A percentile compares a stretch with the other conserved stretches of the same genome.
phyloP scores from a whole-genome alignment of 1,140 invertebrate genomes.

The Amphibalanus amphitrite region DNA sequence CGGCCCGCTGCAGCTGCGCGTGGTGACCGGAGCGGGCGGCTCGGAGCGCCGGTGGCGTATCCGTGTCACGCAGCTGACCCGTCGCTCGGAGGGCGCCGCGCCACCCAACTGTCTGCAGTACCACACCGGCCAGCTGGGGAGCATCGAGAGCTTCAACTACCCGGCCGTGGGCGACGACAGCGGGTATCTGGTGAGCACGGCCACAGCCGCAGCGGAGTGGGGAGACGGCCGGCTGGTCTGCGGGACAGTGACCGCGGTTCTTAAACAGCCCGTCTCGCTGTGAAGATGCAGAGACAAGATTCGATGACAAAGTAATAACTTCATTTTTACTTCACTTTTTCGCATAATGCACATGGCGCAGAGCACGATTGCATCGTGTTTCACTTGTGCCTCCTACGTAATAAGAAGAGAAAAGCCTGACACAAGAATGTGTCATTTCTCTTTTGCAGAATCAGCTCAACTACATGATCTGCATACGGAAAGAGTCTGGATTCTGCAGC shows the following conservation, averaged over 20 bases:
- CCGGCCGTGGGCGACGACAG: slow-evolving; percentile 24
- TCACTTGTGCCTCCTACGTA: no score
- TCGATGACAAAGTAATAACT: no score
- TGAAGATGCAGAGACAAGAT: not conserved
- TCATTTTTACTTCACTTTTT: not conserved
- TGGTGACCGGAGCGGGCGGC: slow-evolving; percentile 37
- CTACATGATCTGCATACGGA: slow-evolving; percentile 53
- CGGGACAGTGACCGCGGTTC: no score
- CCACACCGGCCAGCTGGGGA: slow-evolving; percentile 36
- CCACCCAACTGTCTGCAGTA: slow-evolving; percentile 49
- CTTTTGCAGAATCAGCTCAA: slow-evolving; percentile 53
- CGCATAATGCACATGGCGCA: no score
- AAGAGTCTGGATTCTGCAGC: slow-evolving; percentile 40
- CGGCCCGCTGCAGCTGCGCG: slow-evolving; percentile 42
- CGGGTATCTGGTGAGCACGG: slow-evolving; percentile 21
- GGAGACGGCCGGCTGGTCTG: no score
- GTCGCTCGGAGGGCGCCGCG: slow-evolving; percentile 31
- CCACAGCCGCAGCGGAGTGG: slow-evolving; percentile 22
- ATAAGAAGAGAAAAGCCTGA: no score
- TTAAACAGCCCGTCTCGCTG: no score
- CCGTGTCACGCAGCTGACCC: slow-evolving; percentile 37
- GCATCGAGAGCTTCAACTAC: slow-evolving; percentile 53
- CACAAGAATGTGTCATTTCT: slow-evolving; percentile 34
- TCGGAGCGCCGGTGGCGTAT: slow-evolving; percentile 38
- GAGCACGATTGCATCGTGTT: no score